Conservation (phyloP, 2,888 invertebrate species). For the Chrysodeixis includens region DNA sequence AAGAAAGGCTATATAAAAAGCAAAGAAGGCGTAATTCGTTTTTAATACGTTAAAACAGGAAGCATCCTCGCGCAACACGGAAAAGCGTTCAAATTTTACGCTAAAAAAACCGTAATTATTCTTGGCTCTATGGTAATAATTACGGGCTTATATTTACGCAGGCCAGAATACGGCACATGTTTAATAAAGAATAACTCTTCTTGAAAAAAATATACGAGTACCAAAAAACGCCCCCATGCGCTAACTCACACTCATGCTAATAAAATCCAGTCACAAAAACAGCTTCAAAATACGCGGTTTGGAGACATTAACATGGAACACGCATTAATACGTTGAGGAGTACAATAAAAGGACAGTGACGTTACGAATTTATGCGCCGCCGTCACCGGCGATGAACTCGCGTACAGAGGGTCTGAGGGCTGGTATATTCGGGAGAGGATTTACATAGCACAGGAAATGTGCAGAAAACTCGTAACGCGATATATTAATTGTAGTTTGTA, state of each 20-base stretch:
- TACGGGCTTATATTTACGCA: too few species aligned
- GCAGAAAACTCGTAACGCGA: constrained; percentile 7
- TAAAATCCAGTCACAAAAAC: not conserved
- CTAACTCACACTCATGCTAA: not conserved
- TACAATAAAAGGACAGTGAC: constrained; percentile 10
- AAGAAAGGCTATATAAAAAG: too few species aligned
- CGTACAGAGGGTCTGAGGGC: constrained; percentile 30
- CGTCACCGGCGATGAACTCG: constrained; percentile 23
- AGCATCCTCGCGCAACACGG: too few species aligned
- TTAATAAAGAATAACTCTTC: too few species aligned
- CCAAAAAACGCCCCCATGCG: too few species aligned
- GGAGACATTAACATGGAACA: not conserved
- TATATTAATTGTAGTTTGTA: not conserved
- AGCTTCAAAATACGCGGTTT: not conserved
- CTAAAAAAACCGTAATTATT: too few species aligned
- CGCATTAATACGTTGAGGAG: not conserved
- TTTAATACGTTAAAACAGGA: too few species aligned
- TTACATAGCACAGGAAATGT: not conserved
- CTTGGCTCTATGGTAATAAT: too few species aligned
- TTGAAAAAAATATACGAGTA: not conserved
- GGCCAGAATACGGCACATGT: too few species aligned
- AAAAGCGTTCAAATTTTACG: too few species aligned
- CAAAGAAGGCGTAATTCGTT: too few species aligned
- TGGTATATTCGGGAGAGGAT: constrained; percentile 26
- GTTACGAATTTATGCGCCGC: constrained; percentile 10